Base-by-base conservation (phyloP, 2,797 vertebrate genomes). In the Enteromius treurensis region DNA sequence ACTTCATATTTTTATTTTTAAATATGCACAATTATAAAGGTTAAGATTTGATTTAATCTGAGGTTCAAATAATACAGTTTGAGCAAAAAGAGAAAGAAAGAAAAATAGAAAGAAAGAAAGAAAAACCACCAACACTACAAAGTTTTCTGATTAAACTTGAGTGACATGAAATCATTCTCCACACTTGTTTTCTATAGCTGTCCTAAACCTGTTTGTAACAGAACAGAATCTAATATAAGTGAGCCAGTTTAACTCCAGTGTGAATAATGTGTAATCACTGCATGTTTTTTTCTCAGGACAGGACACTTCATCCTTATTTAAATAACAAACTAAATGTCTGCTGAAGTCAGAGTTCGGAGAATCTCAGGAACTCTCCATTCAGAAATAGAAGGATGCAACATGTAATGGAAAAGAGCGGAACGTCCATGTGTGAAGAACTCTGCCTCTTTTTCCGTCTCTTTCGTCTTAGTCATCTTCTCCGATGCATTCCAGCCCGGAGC, bases 341-440 rank as follows among this genome's bases (percentile, higher is more conserved):
- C 76, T 58, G 75, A 77, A 81, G 67, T 15, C 47, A n/a, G 71
- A 74, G 65, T 10, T 37, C 5, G 67, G 58, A 82, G 77, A 78
- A 84, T 84, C 67, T 65, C 42, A 87, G 76, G 45, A 81, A 73
- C 74, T 84, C 88, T 81, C 75, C 85, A 85, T 85, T 88, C 84
- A 83, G 86, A 85, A 88, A 70, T 10, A 60, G 53, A 73, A 45
- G 53, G 64, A 87, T 76, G 79, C 79, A 85, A 88, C 87, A 87
- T 84, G 86, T 81, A 89, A 85, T 83, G 83, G 86, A 84, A 84
- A 51, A 80, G 51, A 81, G 73, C 47, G 81, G 81, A 88, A 86
- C 85, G 81, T 84, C 69, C 87, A 29, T 80, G 73, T 89, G 86
- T 85, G 82, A 88, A 88, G 77, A 84, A 85, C 88, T 87, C 84